These are phyloP conservation scores for Bibio marci DNA, from an alignment of 2,888 invertebrate species.

Conservation along the genomic window DNA sequence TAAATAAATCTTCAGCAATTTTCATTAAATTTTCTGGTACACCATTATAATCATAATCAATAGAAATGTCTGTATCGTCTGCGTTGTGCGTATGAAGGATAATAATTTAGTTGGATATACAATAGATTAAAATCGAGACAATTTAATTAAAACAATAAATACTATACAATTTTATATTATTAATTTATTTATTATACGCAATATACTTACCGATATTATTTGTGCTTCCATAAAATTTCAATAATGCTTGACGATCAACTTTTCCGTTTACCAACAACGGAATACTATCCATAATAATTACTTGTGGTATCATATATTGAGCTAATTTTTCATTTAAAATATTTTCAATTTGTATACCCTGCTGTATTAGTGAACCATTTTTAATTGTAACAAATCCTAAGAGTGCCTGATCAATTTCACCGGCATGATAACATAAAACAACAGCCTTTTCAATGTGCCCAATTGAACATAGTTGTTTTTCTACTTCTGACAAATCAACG, in stretches of 20 bases:
- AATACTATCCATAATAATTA: slow-evolving; percentile 52
- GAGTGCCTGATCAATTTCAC: slow-evolving; percentile 51
- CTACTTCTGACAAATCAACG: slow-evolving; percentile 71
- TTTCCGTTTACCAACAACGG: slow-evolving; percentile 76
- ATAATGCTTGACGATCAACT: slow-evolving; percentile 60
- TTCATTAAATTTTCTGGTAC: slow-evolving; percentile 38
- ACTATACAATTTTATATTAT: too few relatives aligned
- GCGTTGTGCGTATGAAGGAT: background rate
- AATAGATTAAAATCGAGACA: background rate
- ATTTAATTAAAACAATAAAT: background rate
- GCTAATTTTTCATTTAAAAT: slow-evolving; percentile 45
- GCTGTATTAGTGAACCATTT: slow-evolving; percentile 11
- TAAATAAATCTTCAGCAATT: slow-evolving; percentile 52
- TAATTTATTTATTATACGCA: too few relatives aligned
- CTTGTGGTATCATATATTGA: slow-evolving; percentile 66
- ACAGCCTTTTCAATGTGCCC: slow-evolving; percentile 55
- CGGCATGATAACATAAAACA: slow-evolving; percentile 63
- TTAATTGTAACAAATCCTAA: slow-evolving; percentile 44
- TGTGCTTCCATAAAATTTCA: slow-evolving; percentile 55
- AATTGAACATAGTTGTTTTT: slow-evolving; percentile 46
- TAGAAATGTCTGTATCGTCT: slow-evolving; percentile 36
- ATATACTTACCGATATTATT: slow-evolving; percentile 45
- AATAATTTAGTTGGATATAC: background rate
- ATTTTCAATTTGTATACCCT: slow-evolving; percentile 45
- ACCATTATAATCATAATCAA: slow-evolving; percentile 48